Evolutionary conservation across 2,797 vertebrate species (phyloP), one percentile per base, ranked within the genome.

Genomic region (Characodon lateralis): DNA sequence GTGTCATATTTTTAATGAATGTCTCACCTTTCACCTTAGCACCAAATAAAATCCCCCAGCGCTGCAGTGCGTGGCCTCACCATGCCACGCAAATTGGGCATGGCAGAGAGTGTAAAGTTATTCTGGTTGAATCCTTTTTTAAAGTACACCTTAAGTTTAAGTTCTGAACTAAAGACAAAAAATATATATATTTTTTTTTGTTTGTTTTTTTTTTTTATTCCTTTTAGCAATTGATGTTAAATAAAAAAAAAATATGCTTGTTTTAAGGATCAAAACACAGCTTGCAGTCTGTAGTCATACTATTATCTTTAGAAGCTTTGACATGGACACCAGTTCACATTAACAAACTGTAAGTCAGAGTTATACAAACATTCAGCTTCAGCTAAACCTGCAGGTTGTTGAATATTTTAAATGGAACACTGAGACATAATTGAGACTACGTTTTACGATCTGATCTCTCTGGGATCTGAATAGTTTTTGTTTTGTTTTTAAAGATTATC

Each of bases 401-500:
- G 8, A 66, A 6, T 41, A 8, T 8, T 41, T 24, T 2, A 41
- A 41, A 41, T 66, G 2, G 7, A 63, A 43, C 10, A 43, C 5
- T n/a, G 24, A 43, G 65, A 48, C 13, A 41, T 4, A 9, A 18
- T 65, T 35, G 14, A 39, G 61, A 20, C 6, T 0, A 13, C 2
- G 8, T 43, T 43, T 68, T 43, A 39, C 22, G 53, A 58, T 58
- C 13, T 58, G 31, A 8, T 3, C 0, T 0, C 2, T 28, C 39
- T 39, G 41, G 13, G 7, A 2, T 24, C 0, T 75, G 7, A 71
- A n/a, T 61, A 20, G 0, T 22, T 59, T 22, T 2, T 46, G 0
- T 72, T 58, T 72, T 72, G 4, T 41, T 26, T 48, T 26, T 73
- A 43, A 87, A 99, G 98, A 94, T 99, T 89, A 94, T 92, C 83